Percentiles rank a stretch among this genome's conserved stretches.
phyloP scores from a whole-genome alignment of 2,113 vertebrate species.

The Pleuronectes platessa region DNA sequence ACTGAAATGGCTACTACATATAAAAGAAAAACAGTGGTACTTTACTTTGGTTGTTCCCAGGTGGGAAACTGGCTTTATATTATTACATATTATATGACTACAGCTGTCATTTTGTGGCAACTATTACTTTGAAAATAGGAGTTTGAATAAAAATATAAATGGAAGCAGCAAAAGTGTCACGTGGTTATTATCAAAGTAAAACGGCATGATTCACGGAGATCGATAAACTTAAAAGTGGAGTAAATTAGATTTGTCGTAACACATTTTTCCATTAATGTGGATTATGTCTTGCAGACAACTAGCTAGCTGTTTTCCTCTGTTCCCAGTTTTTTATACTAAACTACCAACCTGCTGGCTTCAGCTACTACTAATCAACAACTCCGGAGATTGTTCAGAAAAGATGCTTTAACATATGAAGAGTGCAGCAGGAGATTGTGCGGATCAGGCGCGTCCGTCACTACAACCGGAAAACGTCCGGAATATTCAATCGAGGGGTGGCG shows the following conservation, averaged over 20 bases:
- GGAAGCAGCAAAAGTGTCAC: conserved; percentile 27
- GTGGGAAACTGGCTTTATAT: conserved; percentile 63
- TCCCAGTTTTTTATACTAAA: too few relatives aligned
- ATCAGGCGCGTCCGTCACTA: too few relatives aligned
- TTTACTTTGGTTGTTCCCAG: conserved; percentile 49
- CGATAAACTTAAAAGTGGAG: background rate
- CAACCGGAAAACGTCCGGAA: too few relatives aligned
- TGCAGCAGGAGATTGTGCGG: too few relatives aligned
- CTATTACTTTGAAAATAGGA: conserved; percentile 63
- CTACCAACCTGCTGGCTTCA: too few relatives aligned
- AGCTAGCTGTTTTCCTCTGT: too few relatives aligned
- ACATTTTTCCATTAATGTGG: background rate
- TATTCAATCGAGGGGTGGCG: too few relatives aligned
- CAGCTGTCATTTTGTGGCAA: conserved; percentile 64
- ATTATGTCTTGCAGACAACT: background rate
- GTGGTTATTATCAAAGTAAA: conserved; percentile 32
- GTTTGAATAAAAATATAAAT: conserved; percentile 73
- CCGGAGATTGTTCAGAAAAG: too few relatives aligned
- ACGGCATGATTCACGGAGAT: background rate
- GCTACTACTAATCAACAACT: too few relatives aligned
- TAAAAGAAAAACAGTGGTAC: conserved; percentile 27
- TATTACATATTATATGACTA: conserved; percentile 57
- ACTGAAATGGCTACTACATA: conserved; percentile 24
- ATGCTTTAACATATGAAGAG: too few relatives aligned
- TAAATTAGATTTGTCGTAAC: background rate